Percentiles rank a stretch among this genome's conserved stretches.
Evolutionary conservation across 2,888 invertebrate genomes (phyloP).

Genomic region (Yponomeuta plumbellus): DNA sequence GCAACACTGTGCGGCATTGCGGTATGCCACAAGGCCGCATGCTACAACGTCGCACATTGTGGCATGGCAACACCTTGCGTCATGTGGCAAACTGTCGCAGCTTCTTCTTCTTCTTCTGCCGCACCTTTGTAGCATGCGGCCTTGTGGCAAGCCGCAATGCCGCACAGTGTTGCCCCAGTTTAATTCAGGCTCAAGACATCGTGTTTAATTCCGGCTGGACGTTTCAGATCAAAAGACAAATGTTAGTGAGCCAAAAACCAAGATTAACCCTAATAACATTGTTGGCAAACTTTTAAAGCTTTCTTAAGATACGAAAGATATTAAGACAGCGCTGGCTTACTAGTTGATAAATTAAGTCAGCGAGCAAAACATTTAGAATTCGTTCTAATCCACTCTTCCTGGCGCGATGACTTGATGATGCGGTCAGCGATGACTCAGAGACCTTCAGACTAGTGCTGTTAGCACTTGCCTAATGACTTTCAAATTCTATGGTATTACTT

Average conservation of each 20-base stretch:
- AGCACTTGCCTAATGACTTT: conserved; percentile 8
- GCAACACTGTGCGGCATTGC: no score
- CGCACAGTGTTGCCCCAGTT: no score
- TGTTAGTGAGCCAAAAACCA: neutral
- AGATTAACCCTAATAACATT: neutral
- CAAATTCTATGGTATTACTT: neutral
- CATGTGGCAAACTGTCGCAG: no score
- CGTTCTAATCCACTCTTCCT: conserved; percentile 54
- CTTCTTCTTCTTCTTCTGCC: no score
- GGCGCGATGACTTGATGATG: conserved; percentile 48
- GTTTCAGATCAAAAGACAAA: no score
- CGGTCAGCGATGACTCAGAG: conserved; percentile 41
- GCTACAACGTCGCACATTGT: no score
- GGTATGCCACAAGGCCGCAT: no score
- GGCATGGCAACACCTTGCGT: no score
- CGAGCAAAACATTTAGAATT: conserved; percentile 29
- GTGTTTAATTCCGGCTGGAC: neutral
- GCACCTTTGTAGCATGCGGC: no score
- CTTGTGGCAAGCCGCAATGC: no score
- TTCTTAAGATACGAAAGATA: neutral
- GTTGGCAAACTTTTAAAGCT: neutral
- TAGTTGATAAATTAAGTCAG: conserved; percentile 7
- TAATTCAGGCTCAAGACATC: no score
- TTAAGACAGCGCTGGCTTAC: conserved; percentile 16
- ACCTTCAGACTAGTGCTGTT: conserved; percentile 7